Conservation (phyloP, 2,888 invertebrate species). For the Lepidocyrtinus sp. region DNA sequence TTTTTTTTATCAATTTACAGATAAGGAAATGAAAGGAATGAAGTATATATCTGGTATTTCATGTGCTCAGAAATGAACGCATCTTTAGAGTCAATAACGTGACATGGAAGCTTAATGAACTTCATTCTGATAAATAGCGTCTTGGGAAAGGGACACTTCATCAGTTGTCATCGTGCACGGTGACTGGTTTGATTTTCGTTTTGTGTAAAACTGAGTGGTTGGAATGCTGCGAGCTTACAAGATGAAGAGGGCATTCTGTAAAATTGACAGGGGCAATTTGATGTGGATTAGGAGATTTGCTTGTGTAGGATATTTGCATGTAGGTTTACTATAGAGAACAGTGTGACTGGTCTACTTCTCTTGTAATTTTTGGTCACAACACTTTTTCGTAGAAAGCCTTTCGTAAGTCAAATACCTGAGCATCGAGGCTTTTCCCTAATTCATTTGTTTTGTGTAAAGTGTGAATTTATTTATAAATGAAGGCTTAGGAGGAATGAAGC, state of each 20-base stretch:
- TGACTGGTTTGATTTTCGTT: constrained; percentile 16
- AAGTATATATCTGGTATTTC: too few relatives aligned
- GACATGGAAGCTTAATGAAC: constrained; percentile 55
- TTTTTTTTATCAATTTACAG: too few relatives aligned
- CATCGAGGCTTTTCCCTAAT: neutral
- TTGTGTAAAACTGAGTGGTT: constrained; percentile 21
- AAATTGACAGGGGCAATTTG: constrained; percentile 50
- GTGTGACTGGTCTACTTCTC: too few relatives aligned
- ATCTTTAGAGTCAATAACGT: constrained; percentile 42
- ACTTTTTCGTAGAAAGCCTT: neutral
- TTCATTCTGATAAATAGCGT: constrained; percentile 51
- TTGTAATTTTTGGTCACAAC: too few relatives aligned
- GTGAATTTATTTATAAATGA: neutral
- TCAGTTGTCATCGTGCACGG: constrained; percentile 47
- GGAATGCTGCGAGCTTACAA: constrained; percentile 4
- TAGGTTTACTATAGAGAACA: neutral
- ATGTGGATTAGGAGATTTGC: constrained; percentile 38
- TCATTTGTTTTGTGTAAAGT: constrained; percentile 6
- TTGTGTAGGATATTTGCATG: neutral
- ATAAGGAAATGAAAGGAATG: too few relatives aligned
- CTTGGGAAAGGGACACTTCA: constrained; percentile 59
- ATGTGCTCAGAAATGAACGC: constrained; percentile 22
- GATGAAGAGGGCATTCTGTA: constrained; percentile 44
- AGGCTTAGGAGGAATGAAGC: neutral
- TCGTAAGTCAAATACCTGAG: constrained; percentile 1